phyloP scores from a whole-genome alignment of 2,797 vertebrate genomes.

The Cichlasoma orientale region DNA sequence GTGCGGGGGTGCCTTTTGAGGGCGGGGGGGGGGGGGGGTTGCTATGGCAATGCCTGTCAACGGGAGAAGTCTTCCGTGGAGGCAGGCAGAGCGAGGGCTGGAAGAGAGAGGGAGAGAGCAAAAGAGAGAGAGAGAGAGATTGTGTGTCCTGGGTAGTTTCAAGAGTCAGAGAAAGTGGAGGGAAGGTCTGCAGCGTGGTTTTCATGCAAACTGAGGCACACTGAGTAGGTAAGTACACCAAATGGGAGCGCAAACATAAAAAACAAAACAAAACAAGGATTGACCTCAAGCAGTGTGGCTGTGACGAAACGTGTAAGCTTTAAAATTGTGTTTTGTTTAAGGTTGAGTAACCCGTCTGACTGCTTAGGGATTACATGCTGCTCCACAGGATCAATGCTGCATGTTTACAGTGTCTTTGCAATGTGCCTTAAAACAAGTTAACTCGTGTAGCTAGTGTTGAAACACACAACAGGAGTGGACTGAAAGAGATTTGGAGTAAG shows the following conservation, averaged over 20 bases:
- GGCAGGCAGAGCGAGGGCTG: conserved; percentile 66
- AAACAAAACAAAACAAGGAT: neutral
- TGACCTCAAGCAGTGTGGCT: neutral
- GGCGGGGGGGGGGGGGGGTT: conserved; percentile 69
- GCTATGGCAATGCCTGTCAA: conserved; percentile 79
- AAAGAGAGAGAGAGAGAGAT: conserved; percentile 42
- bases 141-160: conserved; percentile 67
- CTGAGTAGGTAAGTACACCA: conserved; percentile 64
- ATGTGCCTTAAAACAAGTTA: conserved; percentile 31
- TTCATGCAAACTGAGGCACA: conserved; percentile 21
- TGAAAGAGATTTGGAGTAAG: neutral
- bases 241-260: conserved; percentile 5
- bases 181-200: conserved; percentile 38
- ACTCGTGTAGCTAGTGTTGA: conserved; percentile 25
- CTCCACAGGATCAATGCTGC: conserved; percentile 37
- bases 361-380: conserved; percentile 27
- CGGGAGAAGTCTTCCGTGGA: conserved; percentile 75
- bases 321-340: conserved; percentile 6
- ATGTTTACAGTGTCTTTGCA: conserved; percentile 5
- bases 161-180: conserved; percentile 51
- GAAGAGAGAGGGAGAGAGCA: conserved; percentile 38
- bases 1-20: conserved; percentile 67
- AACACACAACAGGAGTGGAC: conserved; percentile 9
- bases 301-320: conserved; percentile 16
- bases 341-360: conserved; percentile 63